Evolutionary conservation across 1,140 invertebrate species (phyloP).

Genomic region (Episyrphus balteatus): DNA sequence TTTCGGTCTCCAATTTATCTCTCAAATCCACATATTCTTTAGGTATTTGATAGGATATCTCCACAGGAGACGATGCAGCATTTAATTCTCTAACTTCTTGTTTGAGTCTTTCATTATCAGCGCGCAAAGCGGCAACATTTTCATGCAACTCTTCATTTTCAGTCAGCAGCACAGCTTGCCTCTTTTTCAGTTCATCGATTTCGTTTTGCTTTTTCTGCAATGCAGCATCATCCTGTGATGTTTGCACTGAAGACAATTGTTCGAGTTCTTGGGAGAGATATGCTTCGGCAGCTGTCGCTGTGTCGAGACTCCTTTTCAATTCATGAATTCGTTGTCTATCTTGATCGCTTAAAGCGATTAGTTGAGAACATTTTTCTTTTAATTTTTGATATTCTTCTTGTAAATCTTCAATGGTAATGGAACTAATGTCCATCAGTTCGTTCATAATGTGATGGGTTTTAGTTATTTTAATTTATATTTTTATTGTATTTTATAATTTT

Average conservation of each 20-base stretch:
- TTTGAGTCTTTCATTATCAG: too few species aligned
- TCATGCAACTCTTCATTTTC: constrained; percentile 14
- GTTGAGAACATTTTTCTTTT: constrained; percentile 17
- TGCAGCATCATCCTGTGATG: not conserved
- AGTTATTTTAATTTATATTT: too few species aligned
- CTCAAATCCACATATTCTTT: constrained; percentile 11
- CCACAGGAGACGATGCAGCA: not conserved
- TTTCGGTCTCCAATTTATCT: constrained; percentile 19
- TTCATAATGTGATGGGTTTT: not conserved
- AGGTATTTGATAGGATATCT: constrained; percentile 17
- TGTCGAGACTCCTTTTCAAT: constrained; percentile 26
- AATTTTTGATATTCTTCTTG: constrained; percentile 26
- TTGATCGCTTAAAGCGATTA: constrained; percentile 15
- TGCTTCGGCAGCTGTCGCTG: constrained; percentile 18
- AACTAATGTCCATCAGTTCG: constrained; percentile 14
- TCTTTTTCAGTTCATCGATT: constrained; percentile 7
- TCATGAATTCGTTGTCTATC: constrained; percentile 29
- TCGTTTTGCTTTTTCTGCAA: not conserved
- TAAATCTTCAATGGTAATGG: constrained; percentile 22
- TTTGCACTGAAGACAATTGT: constrained; percentile 10
- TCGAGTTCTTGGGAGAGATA: constrained; percentile 31
- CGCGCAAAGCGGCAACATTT: constrained; percentile 18
- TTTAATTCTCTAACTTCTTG: too few species aligned
- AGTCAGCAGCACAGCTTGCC: constrained; percentile 20
- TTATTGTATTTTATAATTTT: too few species aligned